A percentile compares a stretch with the other conserved stretches of the same genome.
Evolutionary conservation across 2,113 vertebrate genomes (phyloP).

Genomic region (Microtus pennsylvanicus): DNA sequence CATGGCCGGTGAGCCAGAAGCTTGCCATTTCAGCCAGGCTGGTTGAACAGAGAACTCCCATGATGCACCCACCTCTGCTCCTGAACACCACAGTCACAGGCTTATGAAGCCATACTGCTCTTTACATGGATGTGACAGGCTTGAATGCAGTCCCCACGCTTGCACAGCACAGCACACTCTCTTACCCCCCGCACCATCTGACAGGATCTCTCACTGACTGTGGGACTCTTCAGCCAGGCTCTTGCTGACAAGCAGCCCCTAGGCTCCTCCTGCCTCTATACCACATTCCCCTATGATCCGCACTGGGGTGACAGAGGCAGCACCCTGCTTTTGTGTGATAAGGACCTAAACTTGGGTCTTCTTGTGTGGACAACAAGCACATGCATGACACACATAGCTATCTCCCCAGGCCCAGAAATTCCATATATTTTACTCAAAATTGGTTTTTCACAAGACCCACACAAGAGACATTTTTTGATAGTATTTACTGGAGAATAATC

Average conservation of each 20-base stretch:
- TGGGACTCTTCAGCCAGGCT: not conserved
- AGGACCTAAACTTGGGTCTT: too few species aligned
- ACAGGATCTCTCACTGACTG: not conserved
- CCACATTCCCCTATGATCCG: not conserved
- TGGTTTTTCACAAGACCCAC: not conserved
- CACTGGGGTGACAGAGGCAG: not conserved
- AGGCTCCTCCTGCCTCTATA: not conserved
- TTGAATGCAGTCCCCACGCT: not conserved
- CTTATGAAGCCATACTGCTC: not conserved
- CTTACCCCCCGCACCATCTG: not conserved
- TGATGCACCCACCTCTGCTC: not conserved
- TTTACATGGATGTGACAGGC: too few species aligned
- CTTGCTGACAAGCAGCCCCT: not conserved
- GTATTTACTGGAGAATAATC: not conserved
- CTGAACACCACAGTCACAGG: not conserved
- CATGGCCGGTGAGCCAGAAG: not conserved
- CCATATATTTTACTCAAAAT: not conserved
- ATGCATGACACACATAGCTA: too few species aligned
- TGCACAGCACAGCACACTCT: not conserved
- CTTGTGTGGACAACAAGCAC: not conserved
- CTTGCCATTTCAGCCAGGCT: not conserved
- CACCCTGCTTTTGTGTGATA: too few species aligned
- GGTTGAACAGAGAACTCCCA: too few species aligned
- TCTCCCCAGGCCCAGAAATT: not conserved
- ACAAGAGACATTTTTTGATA: not conserved